Base-by-base conservation (phyloP, 1,140 invertebrate genomes). In the Pseudomyrmex dendroicus region DNA sequence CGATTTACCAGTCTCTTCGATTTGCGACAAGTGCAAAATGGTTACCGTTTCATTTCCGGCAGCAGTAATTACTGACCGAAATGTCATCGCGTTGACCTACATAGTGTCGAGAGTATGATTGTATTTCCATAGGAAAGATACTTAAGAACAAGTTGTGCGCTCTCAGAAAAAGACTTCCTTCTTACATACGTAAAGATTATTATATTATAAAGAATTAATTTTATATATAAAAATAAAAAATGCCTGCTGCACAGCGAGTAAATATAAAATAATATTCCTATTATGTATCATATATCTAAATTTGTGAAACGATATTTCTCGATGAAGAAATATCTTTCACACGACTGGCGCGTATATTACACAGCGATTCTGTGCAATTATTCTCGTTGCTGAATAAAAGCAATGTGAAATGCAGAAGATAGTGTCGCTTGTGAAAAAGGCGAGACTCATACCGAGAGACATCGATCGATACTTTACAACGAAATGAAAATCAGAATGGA, bases 31-130 rank as follows among this genome's bases (percentile, higher is more conserved):
- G 35, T 63, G 13, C 66, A 74, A 80, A 59, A 90, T 83, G 89
- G 86, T 67, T 20, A 63, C 61, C 54, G 56, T 90, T 86, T 78
- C 84, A 90, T 90, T 90, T 90, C 89, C 89, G 86, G 68, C 86
- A 62, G 3, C 67, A 82, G 84, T 90, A 90, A 90, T 90, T 90
- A 88, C 74, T 66, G 78, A 25, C 82, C 84, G 82, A 89, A 89
- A 89, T 86, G 84, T 85, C 84, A 89, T 82, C 74, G 62, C 46
- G 48, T 17, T 68, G 84, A 80, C 66, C 72, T 84, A 84, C 67
- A 84, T 83, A 82, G 63, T n/a, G 56, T 4, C 46, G 50, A 52
- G 50, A 73, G 59, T 85, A 77, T 83, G 83, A 88, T 88, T 85
- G 48, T 83, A 74, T 73, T 82, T 76, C 66, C 64, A 77, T 84